phyloP scores from a whole-genome alignment of 2,888 invertebrate species.

The Acrobasis repandana region DNA sequence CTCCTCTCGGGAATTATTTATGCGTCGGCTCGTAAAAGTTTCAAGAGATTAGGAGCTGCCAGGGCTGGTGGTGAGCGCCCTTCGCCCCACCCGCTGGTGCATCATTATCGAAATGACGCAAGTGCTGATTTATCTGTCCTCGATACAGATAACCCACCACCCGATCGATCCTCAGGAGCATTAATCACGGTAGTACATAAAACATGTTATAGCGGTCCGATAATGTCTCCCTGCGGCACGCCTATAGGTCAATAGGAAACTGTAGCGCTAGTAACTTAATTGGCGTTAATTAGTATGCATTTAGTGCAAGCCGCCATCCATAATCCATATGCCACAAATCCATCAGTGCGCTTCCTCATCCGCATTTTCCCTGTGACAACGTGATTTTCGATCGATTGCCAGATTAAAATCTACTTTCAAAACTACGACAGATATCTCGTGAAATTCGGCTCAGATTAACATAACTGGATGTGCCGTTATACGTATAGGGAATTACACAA shows the following conservation, averaged over 20 bases:
- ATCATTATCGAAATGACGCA: constrained; percentile 39
- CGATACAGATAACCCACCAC: constrained; percentile 53
- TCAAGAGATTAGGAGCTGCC: constrained; percentile 72
- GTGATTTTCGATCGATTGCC: constrained; percentile 53
- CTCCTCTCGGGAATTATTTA: constrained; percentile 82
- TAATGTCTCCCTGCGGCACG: constrained; percentile 50
- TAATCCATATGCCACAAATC: constrained; percentile 46
- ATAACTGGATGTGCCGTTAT: constrained; percentile 81
- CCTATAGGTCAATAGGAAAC: constrained; percentile 47
- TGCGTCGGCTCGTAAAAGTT: constrained; percentile 76
- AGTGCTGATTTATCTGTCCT: constrained; percentile 49
- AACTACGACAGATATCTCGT: constrained; percentile 62
- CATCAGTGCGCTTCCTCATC: constrained; percentile 40
- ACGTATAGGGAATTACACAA: constrained; percentile 72
- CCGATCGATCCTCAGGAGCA: constrained; percentile 55
- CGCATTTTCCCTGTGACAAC: constrained; percentile 41
- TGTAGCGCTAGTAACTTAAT: constrained; percentile 49
- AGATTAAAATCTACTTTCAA: constrained; percentile 70
- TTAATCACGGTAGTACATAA: constrained; percentile 41
- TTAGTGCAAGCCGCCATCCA: constrained; percentile 45
- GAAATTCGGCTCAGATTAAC: constrained; percentile 79
- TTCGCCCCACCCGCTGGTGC: constrained; percentile 12
- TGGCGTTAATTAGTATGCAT: constrained; percentile 51
- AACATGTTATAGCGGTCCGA: constrained; percentile 38
- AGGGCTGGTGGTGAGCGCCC: constrained; percentile 44